Conservation (phyloP, 2,888 invertebrate species). For the Abrostola tripartita region DNA sequence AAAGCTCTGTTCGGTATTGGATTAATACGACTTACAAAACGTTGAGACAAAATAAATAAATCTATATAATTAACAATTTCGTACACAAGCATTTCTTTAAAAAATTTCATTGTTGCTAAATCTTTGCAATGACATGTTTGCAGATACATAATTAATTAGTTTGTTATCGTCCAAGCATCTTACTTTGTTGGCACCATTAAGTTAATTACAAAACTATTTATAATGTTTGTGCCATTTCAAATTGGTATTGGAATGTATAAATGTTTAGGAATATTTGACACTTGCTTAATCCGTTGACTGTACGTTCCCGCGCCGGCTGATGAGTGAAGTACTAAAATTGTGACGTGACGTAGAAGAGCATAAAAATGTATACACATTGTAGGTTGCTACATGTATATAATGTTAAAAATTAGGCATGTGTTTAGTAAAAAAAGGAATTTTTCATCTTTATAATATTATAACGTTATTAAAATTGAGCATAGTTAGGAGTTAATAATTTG, state of each 20-base stretch:
- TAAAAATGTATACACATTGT: not conserved
- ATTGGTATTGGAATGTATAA: conserved; percentile 47
- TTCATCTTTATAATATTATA: too few species aligned
- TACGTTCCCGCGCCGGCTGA: conserved; percentile 27
- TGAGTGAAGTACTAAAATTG: conserved; percentile 21
- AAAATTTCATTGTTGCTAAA: not conserved
- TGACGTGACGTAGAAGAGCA: conserved; percentile 12
- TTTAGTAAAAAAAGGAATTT: too few species aligned
- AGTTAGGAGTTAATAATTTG: too few species aligned
- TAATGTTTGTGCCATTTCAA: conserved; percentile 40
- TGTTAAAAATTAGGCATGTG: not conserved
- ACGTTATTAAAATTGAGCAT: too few species aligned
- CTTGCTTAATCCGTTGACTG: conserved; percentile 45
- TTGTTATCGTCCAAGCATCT: conserved; percentile 17
- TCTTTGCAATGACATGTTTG: conserved; percentile 1
- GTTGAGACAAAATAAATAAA: too few species aligned
- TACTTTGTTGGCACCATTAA: conserved; percentile 46
- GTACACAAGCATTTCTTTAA: conserved; percentile 19
- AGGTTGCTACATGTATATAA: not conserved
- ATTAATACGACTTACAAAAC: too few species aligned
- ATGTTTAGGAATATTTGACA: conserved; percentile 56
- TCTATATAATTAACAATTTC: conserved; percentile 7
- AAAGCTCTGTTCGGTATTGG: too few species aligned
- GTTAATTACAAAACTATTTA: conserved; percentile 33
- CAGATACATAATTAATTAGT: conserved; percentile 3